These are phyloP conservation scores for Orthochromis malagaraziensis DNA, from an alignment of 2,113 vertebrate genomes.

Conservation along the genomic window DNA sequence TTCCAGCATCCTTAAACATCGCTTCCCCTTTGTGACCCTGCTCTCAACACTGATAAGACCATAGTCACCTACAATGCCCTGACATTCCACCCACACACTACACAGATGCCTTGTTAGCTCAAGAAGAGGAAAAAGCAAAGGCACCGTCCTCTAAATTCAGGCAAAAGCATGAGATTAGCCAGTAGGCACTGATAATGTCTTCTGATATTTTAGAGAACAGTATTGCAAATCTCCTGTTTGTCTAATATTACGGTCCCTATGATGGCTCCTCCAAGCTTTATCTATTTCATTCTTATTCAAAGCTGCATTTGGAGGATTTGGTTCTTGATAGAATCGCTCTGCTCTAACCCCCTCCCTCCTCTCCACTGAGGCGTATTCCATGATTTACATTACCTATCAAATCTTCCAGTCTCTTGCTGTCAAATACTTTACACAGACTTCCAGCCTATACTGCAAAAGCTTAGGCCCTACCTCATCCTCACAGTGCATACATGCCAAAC, in stretches of 20 bases:
- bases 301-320: constrained; percentile 56
- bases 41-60: constrained; percentile 21
- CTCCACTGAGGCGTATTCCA: constrained; percentile 18
- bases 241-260: constrained; percentile 31
- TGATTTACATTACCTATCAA: constrained; percentile 59
- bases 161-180: constrained; percentile 10
- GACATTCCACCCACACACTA: constrained; percentile 26
- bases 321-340: constrained; percentile 35
- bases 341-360: background rate
- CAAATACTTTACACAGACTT: constrained; percentile 19
- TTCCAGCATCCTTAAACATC: background rate
- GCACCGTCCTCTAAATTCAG: background rate
- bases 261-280: constrained; percentile 30
- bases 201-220: constrained; percentile 30
- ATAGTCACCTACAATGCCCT: constrained; percentile 6
- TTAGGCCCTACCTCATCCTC: constrained; percentile 12
- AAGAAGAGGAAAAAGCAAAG: background rate
- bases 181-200: constrained; percentile 9
- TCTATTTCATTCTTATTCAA: constrained; percentile 61
- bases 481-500: background rate
- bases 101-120: background rate
- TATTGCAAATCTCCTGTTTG: constrained; percentile 40
- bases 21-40: background rate
- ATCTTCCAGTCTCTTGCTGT: constrained; percentile 26
- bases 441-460: background rate